phyloP scores from a whole-genome alignment of 2,888 invertebrate genomes.

The Nomada ferruginata region DNA sequence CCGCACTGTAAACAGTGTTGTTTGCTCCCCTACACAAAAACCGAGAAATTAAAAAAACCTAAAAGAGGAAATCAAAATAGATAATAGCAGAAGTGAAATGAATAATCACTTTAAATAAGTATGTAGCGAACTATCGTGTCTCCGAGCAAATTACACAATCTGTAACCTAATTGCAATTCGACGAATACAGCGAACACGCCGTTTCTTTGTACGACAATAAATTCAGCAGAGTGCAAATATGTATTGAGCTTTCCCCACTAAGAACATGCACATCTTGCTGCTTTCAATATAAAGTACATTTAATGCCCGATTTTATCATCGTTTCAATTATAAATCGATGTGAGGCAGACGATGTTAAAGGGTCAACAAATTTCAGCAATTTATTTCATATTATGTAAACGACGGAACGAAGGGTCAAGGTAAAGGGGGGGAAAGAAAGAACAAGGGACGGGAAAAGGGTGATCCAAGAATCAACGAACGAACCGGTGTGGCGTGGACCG shows the following conservation, averaged over 20 bases:
- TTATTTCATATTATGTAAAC: slow-evolving; percentile 78
- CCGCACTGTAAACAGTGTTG: slow-evolving; percentile 3
- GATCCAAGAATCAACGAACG: slow-evolving; percentile 54
- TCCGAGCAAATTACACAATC: slow-evolving; percentile 77
- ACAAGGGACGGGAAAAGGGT: slow-evolving; percentile 38
- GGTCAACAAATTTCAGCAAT: slow-evolving; percentile 64
- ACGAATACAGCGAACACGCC: slow-evolving; percentile 46
- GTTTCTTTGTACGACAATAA: slow-evolving; percentile 66
- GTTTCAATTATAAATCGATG: slow-evolving; percentile 8
- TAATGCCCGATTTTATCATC: background rate
- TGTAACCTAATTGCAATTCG: slow-evolving; percentile 76
- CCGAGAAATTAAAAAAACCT: slow-evolving; percentile 16
- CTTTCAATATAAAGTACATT: background rate
- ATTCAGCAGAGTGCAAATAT: slow-evolving; percentile 41
- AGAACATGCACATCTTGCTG: too few relatives aligned
- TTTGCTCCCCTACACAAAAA: slow-evolving; percentile 22
- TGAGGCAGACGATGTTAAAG: slow-evolving; percentile 20
- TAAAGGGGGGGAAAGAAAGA: slow-evolving; percentile 5
- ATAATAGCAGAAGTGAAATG: slow-evolving; percentile 57
- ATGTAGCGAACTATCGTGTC: slow-evolving; percentile 44
- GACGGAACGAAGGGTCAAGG: slow-evolving; percentile 42
- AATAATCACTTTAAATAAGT: slow-evolving; percentile 77
- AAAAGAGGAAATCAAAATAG: background rate
- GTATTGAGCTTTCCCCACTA: too few relatives aligned
- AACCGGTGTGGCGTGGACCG: slow-evolving; percentile 45